phyloP scores from a whole-genome alignment of 2,113 vertebrate genomes.

The Zosterops borbonicus region DNA sequence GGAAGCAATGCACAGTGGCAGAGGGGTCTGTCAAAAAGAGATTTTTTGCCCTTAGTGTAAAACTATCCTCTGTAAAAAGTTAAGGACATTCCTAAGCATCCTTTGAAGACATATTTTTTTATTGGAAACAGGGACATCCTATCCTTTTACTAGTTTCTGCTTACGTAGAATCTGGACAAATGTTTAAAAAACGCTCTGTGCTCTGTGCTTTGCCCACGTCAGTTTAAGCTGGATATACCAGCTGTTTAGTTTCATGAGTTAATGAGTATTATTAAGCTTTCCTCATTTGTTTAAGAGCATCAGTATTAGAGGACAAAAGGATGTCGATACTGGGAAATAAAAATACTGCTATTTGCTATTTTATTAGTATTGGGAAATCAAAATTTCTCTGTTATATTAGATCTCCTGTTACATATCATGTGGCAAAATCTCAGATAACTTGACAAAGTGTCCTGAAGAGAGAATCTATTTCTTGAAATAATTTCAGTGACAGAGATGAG shows the following conservation, averaged over 20 bases:
- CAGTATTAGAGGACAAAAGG: not conserved
- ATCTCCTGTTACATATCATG: not conserved
- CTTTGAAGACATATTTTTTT: not conserved
- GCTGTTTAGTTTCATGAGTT: not conserved
- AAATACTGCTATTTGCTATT: not conserved
- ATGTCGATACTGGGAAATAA: not conserved
- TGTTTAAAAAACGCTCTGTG: not conserved
- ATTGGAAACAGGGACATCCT: not conserved
- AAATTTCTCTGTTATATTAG: not conserved
- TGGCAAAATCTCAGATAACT: not conserved
- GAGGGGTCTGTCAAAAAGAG: not conserved
- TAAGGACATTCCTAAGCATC: not conserved
- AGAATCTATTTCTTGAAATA: not conserved
- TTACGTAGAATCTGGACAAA: not conserved
- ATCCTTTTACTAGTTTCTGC: not conserved
- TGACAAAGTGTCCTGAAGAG: not conserved
- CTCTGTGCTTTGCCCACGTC: not conserved
- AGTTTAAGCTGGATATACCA: not conserved
- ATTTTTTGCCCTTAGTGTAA: not conserved
- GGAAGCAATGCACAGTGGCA: not conserved
- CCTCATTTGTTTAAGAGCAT: not conserved
- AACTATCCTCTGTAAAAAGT: not conserved
- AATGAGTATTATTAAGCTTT: not conserved
- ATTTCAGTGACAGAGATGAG: not conserved
- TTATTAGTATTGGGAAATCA: not conserved